A percentile compares a stretch with the other conserved stretches of the same genome.
These are phyloP conservation scores for Flexamia atlantica DNA, from an alignment of 2,888 invertebrate species.

Conservation along the genomic window DNA sequence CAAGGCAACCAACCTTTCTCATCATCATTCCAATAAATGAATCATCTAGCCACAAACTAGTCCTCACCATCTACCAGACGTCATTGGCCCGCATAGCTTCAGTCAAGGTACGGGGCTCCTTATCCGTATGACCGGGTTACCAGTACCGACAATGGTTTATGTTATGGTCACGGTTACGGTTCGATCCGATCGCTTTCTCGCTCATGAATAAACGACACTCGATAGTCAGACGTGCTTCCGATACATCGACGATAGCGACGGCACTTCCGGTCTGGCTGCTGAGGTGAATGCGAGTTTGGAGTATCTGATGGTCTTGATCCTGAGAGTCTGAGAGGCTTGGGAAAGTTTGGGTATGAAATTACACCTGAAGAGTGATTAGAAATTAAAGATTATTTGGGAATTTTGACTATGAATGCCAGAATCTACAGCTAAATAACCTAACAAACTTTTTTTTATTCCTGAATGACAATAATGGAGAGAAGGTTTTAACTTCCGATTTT, in stretches of 20 bases:
- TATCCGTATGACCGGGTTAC: conserved; percentile 38
- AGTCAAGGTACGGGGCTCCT: conserved; percentile 28
- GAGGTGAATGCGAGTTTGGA: too few species aligned
- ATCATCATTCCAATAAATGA: neutral
- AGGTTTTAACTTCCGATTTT: too few species aligned
- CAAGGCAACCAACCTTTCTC: neutral
- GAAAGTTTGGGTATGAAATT: too few species aligned
- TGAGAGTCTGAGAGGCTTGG: too few species aligned
- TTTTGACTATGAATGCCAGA: too few species aligned
- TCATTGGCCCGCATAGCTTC: neutral
- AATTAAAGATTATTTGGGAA: too few species aligned
- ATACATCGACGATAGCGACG: neutral
- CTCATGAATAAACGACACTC: conserved; percentile 10
- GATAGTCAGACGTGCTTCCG: neutral
- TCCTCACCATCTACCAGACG: neutral
- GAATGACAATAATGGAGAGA: too few species aligned
- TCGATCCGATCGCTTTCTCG: conserved; percentile 28
- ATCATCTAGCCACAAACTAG: neutral
- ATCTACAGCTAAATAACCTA: too few species aligned
- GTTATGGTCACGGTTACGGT: conserved; percentile 30
- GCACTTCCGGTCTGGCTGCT: neutral
- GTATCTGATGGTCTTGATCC: too few species aligned
- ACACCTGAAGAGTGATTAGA: too few species aligned
- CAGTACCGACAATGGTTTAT: conserved; percentile 12
- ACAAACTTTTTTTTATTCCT: too few species aligned